Base-by-base conservation (phyloP, 2,113 vertebrate species). In the Eulacestoma nigropectus region DNA sequence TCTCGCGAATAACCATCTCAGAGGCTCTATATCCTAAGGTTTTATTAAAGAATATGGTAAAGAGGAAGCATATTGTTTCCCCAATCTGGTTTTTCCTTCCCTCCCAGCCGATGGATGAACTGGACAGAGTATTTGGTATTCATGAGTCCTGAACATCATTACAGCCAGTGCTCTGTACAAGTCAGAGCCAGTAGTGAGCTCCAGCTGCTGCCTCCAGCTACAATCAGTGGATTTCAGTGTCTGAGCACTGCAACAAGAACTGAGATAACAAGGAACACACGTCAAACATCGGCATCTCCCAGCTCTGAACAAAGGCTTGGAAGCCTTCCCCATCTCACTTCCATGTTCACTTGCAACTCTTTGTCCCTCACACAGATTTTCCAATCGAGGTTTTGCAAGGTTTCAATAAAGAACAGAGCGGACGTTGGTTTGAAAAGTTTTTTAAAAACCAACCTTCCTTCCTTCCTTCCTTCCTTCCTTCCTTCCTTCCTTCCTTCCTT, bases 171-270 rank as follows among this genome's bases (percentile, higher is more conserved):
- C 76, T 83, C 55, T 30, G 67, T 15, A 21, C 63, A 44, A 16
- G 20, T 2, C 14, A 41, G 32, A 52, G 57, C 62, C 55, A 53
- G 75, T 92, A 82, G 74, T 4, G 89, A 95, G 87, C 96, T 52
- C 81, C 23, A 79, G 86, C 92, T 91, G 93, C 84, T 91, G 92
- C 84, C 94, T 90, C 65, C 93, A 91, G 90, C 92, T 63, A 85
- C 72, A 65, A 52, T 46, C 63, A 59, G 19, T 4, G 18, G 29
- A 22, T 79, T 90, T 44, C 90, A 77, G 82, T 26, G 82, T 44
- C 18, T 11, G 9, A 57, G 67, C 80, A 67, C 89, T 47, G 72
- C 87, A 69, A 15, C 5, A 22, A 6, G 59, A 49, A 72, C 87
- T 3, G 21, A 81, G 93, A 14, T 96, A 88, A 96, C 88, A 44